Evolutionary conservation across 2,797 vertebrate species (phyloP).

Genomic region (Siniperca scherzeri): DNA sequence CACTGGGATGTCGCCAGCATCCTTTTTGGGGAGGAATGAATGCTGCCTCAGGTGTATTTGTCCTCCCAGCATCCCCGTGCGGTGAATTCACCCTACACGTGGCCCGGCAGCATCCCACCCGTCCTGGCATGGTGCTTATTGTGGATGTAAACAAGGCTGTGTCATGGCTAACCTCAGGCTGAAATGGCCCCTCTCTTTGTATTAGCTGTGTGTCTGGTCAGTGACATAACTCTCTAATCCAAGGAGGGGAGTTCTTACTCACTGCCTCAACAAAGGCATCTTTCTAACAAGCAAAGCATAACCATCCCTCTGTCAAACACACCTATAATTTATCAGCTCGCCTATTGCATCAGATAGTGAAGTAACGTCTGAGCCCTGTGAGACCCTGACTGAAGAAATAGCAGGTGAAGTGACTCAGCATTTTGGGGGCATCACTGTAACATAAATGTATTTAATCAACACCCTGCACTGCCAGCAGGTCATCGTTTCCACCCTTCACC

Average conservation of each 20-base stretch:
- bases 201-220: neutral
- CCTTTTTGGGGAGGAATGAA: neutral
- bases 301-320: neutral
- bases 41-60: slow-evolving; percentile 8
- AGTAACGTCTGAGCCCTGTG: slow-evolving; percentile 25
- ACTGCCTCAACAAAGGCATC: neutral
- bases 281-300: neutral
- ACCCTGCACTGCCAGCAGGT: neutral
- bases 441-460: neutral
- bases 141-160: slow-evolving; percentile 78
- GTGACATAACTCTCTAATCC: slow-evolving; percentile 14
- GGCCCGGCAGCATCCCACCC: slow-evolving; percentile 47
- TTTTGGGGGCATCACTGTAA: slow-evolving; percentile 32
- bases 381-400: slow-evolving; percentile 16
- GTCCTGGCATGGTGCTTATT: slow-evolving; percentile 7
- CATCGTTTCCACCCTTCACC: neutral
- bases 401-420: slow-evolving; percentile 78
- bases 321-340: neutral
- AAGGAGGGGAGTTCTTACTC: neutral
- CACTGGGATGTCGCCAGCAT: neutral
- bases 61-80: slow-evolving; percentile 34
- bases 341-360: slow-evolving; percentile 49
- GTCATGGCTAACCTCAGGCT: slow-evolving; percentile 33
- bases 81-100: slow-evolving; percentile 58
- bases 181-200: slow-evolving; percentile 30